Percentiles rank a stretch among this genome's conserved stretches.
phyloP scores from a whole-genome alignment of 2,797 vertebrate genomes.

The Poecilia wingei region DNA sequence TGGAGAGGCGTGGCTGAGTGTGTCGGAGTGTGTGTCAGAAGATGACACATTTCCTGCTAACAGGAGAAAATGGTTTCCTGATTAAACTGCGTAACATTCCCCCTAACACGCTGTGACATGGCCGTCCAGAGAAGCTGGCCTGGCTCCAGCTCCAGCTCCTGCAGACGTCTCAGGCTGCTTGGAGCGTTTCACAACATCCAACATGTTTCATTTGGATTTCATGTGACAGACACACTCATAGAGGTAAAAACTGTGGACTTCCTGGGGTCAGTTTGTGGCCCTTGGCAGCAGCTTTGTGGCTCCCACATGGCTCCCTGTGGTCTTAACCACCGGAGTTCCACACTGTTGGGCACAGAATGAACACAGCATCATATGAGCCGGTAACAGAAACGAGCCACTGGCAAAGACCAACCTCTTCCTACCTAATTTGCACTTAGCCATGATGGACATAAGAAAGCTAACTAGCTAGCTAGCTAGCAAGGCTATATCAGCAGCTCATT shows the following conservation, averaged over 20 bases:
- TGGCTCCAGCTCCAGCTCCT: not conserved
- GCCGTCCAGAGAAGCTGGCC: not conserved
- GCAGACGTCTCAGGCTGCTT: not conserved
- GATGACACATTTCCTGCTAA: constrained; percentile 76
- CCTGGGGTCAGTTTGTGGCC: too few relatives aligned
- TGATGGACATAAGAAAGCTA: too few relatives aligned
- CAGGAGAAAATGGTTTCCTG: constrained; percentile 70
- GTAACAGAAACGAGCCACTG: too few relatives aligned
- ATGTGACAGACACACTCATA: not conserved
- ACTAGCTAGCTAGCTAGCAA: too few relatives aligned
- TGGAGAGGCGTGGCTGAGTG: constrained; percentile 29
- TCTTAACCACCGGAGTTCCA: too few relatives aligned
- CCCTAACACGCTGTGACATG: constrained; percentile 2
- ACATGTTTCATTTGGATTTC: not conserved
- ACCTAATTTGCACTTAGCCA: too few relatives aligned
- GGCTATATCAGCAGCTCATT: too few relatives aligned
- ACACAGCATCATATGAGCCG: too few relatives aligned
- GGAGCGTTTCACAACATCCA: not conserved
- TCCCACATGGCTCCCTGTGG: too few relatives aligned
- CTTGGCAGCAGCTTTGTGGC: too few relatives aligned
- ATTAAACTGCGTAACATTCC: constrained; percentile 49
- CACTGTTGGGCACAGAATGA: too few relatives aligned
- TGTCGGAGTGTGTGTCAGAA: constrained; percentile 54
- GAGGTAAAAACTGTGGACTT: not conserved
- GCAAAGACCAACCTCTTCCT: too few relatives aligned